A percentile compares a stretch with the other conserved stretches of the same genome.
Evolutionary conservation across 2,113 vertebrate species (phyloP).

Genomic region (Chionodraco myersi): DNA sequence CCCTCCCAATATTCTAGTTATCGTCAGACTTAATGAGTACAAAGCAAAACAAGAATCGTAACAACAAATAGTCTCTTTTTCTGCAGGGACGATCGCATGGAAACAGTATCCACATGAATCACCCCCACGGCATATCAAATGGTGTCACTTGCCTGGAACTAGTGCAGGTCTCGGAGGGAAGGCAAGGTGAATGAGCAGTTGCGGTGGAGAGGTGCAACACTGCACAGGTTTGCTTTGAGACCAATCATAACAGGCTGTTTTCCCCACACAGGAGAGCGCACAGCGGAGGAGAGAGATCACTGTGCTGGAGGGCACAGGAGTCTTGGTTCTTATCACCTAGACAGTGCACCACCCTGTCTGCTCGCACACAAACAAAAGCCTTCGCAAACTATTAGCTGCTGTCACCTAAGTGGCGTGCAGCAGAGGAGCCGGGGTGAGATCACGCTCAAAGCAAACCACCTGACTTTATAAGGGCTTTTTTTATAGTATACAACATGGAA

Average conservation of each 20-base stretch:
- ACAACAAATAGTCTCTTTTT: conserved; percentile 78
- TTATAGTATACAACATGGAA: conserved; percentile 40
- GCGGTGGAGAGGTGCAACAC: conserved; percentile 77
- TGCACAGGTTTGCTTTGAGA: conserved; percentile 75
- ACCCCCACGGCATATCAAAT: conserved; percentile 83
- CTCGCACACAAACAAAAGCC: conserved; percentile 73
- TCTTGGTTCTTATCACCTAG: conserved; percentile 78
- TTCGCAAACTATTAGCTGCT: conserved; percentile 72
- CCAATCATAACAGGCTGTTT: conserved; percentile 77
- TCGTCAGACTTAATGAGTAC: conserved; percentile 81
- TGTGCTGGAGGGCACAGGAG: conserved; percentile 75
- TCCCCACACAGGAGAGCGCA: conserved; percentile 58
- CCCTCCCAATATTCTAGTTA: conserved; percentile 80
- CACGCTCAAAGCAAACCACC: conserved; percentile 52
- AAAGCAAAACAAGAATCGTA: conserved; percentile 57
- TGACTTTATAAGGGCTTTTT: conserved; percentile 24
- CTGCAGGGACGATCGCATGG: conserved; percentile 79
- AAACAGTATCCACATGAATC: conserved; percentile 86
- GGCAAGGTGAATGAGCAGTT: conserved; percentile 80
- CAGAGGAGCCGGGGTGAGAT: conserved; percentile 60
- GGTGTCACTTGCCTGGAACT: conserved; percentile 87
- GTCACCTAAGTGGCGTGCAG: conserved; percentile 61
- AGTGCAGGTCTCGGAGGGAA: conserved; percentile 84
- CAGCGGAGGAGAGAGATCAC: conserved; percentile 64
- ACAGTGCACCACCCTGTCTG: conserved; percentile 79